These are phyloP conservation scores for Lochmaea capreae DNA, from an alignment of 2,888 invertebrate species.

Conservation along the genomic window DNA sequence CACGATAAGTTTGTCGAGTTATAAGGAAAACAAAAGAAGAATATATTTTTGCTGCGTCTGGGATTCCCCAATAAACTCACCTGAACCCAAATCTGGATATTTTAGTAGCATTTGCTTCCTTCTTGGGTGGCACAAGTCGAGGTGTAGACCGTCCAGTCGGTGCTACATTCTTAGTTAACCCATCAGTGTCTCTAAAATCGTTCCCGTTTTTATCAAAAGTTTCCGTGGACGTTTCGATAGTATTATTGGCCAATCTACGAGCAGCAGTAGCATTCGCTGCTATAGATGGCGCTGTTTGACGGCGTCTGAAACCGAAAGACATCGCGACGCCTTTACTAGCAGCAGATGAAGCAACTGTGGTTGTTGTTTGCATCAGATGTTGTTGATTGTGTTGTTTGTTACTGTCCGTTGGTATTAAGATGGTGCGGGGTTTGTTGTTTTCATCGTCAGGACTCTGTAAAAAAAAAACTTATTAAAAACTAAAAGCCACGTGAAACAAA, in stretches of 20 bases:
- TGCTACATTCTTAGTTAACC: conserved; percentile 59
- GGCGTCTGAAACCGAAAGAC: conserved; percentile 85
- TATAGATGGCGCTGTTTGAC: conserved; percentile 67
- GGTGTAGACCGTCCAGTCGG: conserved; percentile 76
- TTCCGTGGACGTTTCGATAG: conserved; percentile 64
- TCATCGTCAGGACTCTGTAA: conserved; percentile 53
- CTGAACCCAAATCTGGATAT: conserved; percentile 84
- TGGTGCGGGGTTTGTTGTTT: conserved; percentile 43
- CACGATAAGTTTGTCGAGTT: too few species aligned
- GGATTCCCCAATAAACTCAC: conserved; percentile 55
- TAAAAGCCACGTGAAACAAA: neutral
- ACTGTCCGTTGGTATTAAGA: conserved; percentile 29
- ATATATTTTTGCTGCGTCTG: too few species aligned
- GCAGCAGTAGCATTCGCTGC: conserved; percentile 58
- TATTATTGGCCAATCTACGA: conserved; percentile 63
- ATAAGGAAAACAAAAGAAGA: too few species aligned
- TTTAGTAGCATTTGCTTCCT: conserved; percentile 73
- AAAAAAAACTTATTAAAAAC: neutral
- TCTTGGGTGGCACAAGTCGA: conserved; percentile 74
- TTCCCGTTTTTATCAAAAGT: conserved; percentile 64
- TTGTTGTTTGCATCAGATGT: conserved; percentile 14
- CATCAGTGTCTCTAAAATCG: conserved; percentile 56
- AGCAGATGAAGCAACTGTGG: neutral
- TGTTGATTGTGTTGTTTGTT: conserved; percentile 59
- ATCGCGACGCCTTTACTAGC: conserved; percentile 80